A percentile compares a stretch with the other conserved stretches of the same genome.
phyloP scores from a whole-genome alignment of 2,797 vertebrate genomes.

The Typhlichthys subterraneus region DNA sequence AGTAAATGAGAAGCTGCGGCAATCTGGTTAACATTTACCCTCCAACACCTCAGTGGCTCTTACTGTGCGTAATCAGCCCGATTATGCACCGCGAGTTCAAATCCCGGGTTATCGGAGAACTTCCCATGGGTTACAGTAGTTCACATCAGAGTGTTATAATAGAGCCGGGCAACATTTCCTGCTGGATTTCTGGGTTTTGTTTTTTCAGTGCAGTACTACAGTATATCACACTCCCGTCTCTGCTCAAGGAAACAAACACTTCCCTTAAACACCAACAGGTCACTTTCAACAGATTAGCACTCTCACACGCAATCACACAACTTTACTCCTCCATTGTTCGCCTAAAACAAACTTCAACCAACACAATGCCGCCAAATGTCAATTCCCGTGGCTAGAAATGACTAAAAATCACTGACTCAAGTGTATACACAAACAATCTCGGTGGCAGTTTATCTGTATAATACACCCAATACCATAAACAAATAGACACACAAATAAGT shows the following conservation, averaged over 20 bases:
- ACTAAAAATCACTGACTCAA: constrained; percentile 9
- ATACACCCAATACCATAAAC: constrained; percentile 45
- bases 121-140: background rate
- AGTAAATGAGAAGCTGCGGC: constrained; percentile 31
- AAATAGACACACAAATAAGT: constrained; percentile 38
- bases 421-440: constrained; percentile 47
- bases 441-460: constrained; percentile 47
- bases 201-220: constrained; percentile 28
- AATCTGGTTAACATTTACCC: constrained; percentile 53
- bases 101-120: background rate
- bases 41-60: constrained; percentile 29
- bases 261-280: constrained; percentile 34
- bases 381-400: constrained; percentile 29
- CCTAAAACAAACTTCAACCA: constrained; percentile 40
- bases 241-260: constrained; percentile 51
- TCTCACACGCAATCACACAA: constrained; percentile 2
- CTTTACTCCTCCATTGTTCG: constrained; percentile 50
- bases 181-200: constrained; percentile 42
- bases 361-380: constrained; percentile 42
- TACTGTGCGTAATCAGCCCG: constrained; percentile 16
- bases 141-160: constrained; percentile 28
- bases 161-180: constrained; percentile 21
- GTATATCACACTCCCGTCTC: constrained; percentile 38
- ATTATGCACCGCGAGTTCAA: constrained; percentile 9
- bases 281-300: constrained; percentile 16